A percentile compares a stretch with the other conserved stretches of the same genome.
These are phyloP conservation scores for Natrix natrix DNA, from an alignment of 2,797 vertebrate species.

Conservation along the genomic window DNA sequence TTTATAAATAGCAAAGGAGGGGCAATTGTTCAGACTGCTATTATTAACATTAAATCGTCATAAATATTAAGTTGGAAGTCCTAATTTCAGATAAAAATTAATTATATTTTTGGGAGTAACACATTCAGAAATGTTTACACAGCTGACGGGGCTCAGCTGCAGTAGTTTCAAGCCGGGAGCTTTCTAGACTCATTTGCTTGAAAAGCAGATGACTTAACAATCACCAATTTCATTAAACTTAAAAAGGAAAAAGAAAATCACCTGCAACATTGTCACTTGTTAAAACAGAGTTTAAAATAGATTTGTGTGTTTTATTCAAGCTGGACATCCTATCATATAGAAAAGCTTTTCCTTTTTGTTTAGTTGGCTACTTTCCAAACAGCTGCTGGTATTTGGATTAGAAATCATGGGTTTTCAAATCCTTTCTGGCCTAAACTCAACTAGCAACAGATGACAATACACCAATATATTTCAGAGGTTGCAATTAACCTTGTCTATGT, in stretches of 20 bases:
- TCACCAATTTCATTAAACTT: conserved; percentile 67
- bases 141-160: conserved; percentile 76
- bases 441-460: conserved; percentile 57
- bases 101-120: conserved; percentile 80
- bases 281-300: conserved; percentile 60
- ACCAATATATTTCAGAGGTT: conserved; percentile 56
- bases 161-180: conserved; percentile 67
- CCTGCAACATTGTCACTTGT: conserved; percentile 72
- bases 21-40: conserved; percentile 55
- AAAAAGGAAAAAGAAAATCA: conserved; percentile 62
- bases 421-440: conserved; percentile 61
- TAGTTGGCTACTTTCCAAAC: conserved; percentile 46
- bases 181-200: conserved; percentile 66
- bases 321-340: conserved; percentile 51
- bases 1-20: conserved; percentile 53
- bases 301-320: conserved; percentile 55
- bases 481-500: conserved; percentile 63
- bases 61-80: conserved; percentile 68
- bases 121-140: conserved; percentile 77
- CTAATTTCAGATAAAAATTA: conserved; percentile 76
- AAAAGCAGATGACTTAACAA: conserved; percentile 74
- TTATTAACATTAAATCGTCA: conserved; percentile 68
- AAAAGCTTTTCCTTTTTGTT: conserved; percentile 41
- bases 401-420: conserved; percentile 60
- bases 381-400: conserved; percentile 62